These are phyloP conservation scores for Progne subis DNA, from an alignment of 2,113 vertebrate genomes.

Conservation along the genomic window DNA sequence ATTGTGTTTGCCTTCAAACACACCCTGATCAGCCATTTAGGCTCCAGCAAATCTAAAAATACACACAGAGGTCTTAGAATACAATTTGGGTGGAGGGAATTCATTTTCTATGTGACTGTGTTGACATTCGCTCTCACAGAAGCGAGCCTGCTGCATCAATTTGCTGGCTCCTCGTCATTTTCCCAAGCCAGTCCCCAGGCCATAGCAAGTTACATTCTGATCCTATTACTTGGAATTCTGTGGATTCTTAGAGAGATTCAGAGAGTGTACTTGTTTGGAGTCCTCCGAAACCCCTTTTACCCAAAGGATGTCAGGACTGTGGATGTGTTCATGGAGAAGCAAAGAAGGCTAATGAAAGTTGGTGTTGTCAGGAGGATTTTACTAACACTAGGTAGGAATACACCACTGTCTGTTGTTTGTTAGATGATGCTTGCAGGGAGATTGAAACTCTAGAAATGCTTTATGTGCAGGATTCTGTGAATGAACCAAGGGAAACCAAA, in stretches of 20 bases:
- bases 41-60: constrained; percentile 62
- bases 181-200: constrained; percentile 78
- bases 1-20: constrained; percentile 74
- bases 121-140: constrained; percentile 82
- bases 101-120: constrained; percentile 79
- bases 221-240: constrained; percentile 79
- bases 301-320: constrained; percentile 86
- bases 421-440: constrained; percentile 42
- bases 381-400: constrained; percentile 87
- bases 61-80: constrained; percentile 64
- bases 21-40: constrained; percentile 56
- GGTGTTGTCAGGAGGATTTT: constrained; percentile 87
- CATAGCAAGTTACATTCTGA: constrained; percentile 83
- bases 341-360: constrained; percentile 81
- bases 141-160: constrained; percentile 85
- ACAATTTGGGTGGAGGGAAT: constrained; percentile 80
- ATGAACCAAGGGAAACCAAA: not conserved
- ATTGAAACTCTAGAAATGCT: not conserved
- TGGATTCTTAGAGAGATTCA: constrained; percentile 91
- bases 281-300: constrained; percentile 92
- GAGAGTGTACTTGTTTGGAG: constrained; percentile 87
- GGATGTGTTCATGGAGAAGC: constrained; percentile 85
- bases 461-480: not conserved
- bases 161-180: constrained; percentile 71
- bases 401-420: constrained; percentile 17